phyloP scores from a whole-genome alignment of 2,888 invertebrate genomes.

The Seira ritae region DNA sequence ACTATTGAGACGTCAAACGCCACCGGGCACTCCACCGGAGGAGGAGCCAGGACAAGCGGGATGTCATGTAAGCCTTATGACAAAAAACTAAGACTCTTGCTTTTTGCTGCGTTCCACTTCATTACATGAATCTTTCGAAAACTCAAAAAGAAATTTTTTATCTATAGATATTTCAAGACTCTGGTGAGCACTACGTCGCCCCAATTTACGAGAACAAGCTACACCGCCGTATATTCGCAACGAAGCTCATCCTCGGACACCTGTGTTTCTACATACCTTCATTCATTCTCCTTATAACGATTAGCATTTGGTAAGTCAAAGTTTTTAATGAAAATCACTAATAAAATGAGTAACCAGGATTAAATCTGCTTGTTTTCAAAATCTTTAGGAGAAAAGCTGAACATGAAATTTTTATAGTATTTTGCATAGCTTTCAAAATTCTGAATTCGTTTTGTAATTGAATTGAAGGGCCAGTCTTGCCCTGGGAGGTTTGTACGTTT shows the following conservation, averaged over 20 bases:
- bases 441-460: slow-evolving; percentile 12
- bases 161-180: slow-evolving; percentile 18
- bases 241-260: slow-evolving; percentile 15
- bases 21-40: slow-evolving; percentile 42
- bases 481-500: not conserved
- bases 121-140: not conserved
- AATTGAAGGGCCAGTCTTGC: not conserved
- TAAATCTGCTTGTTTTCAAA: too few relatives aligned
- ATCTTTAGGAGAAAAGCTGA: too few relatives aligned
- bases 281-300: not conserved
- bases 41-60: slow-evolving; percentile 35
- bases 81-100: too few relatives aligned
- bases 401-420: not conserved
- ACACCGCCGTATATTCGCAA: not conserved
- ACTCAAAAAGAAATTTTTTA: slow-evolving; percentile 3
- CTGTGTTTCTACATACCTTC: not conserved
- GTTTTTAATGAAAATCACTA: not conserved
- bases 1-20: too few relatives aligned
- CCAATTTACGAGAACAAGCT: slow-evolving; percentile 13
- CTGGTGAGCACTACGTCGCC: slow-evolving; percentile 20
- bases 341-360: not conserved
- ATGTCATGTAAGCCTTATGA: too few relatives aligned
- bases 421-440: not conserved
- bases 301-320: not conserved
- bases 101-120: too few relatives aligned